phyloP scores from a whole-genome alignment of 2,797 vertebrate genomes.

The Acanthopagrus latus region DNA sequence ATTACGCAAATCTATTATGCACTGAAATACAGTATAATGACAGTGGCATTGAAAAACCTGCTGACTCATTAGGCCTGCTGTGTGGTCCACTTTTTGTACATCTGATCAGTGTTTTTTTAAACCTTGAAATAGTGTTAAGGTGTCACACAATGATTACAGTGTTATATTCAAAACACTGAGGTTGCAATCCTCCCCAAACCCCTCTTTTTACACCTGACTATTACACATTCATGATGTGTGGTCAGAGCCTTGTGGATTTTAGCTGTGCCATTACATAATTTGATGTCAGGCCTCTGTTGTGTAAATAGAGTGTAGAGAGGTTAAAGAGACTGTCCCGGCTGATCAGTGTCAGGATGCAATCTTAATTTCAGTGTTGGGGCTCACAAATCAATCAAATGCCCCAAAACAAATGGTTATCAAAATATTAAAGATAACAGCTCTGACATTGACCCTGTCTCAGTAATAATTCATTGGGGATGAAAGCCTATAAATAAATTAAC shows the following conservation, averaged over 20 bases:
- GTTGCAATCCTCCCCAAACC: not conserved
- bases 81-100: conserved; percentile 6
- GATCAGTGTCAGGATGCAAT: not conserved
- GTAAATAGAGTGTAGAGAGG: not conserved
- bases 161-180: not conserved
- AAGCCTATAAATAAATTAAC: conserved; percentile 2
- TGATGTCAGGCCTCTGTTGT: not conserved
- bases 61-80: conserved; percentile 2
- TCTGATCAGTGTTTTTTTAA: too few relatives aligned
- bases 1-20: not conserved
- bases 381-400: not conserved
- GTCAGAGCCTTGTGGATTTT: not conserved
- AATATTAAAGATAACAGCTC: conserved; percentile 5
- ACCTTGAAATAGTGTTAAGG: too few relatives aligned
- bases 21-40: not conserved
- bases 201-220: too few relatives aligned
- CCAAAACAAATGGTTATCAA: not conserved
- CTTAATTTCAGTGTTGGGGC: not conserved
- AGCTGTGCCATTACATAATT: not conserved
- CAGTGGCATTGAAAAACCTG: not conserved
- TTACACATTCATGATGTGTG: not conserved
- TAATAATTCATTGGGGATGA: not conserved
- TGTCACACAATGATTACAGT: not conserved
- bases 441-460: not conserved
- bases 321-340: not conserved